Conservation (phyloP, 2,113 vertebrate species). For the Cairina moschata region DNA sequence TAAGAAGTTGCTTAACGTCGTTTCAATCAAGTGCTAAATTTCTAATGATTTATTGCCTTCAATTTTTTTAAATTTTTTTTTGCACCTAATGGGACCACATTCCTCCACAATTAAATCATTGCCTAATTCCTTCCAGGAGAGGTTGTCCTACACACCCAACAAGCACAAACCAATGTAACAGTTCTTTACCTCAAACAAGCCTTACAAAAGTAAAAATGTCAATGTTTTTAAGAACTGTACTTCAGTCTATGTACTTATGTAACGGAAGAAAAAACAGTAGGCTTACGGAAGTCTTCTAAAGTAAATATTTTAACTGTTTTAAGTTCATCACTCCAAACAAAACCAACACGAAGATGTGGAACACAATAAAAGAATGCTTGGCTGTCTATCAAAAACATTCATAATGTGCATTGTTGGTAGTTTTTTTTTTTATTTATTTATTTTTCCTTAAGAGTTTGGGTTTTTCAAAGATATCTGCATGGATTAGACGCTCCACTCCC, state of each 20-base stretch:
- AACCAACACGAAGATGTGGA: neutral
- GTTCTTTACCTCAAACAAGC: neutral
- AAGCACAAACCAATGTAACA: constrained; percentile 2
- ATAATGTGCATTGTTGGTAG: neutral
- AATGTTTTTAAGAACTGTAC: neutral
- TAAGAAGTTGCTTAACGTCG: neutral
- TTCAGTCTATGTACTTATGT: neutral
- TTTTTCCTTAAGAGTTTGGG: neutral
- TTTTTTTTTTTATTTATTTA: neutral
- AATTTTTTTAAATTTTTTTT: neutral
- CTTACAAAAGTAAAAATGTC: neutral
- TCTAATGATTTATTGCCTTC: neutral
- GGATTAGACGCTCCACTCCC: neutral
- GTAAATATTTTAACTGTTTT: constrained; percentile 41
- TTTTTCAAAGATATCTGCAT: neutral
- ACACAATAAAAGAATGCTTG: constrained; percentile 24
- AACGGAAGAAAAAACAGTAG: neutral
- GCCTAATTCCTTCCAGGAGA: neutral
- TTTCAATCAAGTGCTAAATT: neutral
- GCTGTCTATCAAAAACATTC: neutral
- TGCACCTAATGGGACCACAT: constrained; percentile 45
- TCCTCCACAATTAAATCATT: constrained; percentile 62
- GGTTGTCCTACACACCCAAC: constrained; percentile 18
- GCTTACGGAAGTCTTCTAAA: neutral
- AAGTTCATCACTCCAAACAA: constrained; percentile 8